phyloP scores from a whole-genome alignment of 2,113 vertebrate species.

The Sinocyclocheilus maitianheensis region DNA sequence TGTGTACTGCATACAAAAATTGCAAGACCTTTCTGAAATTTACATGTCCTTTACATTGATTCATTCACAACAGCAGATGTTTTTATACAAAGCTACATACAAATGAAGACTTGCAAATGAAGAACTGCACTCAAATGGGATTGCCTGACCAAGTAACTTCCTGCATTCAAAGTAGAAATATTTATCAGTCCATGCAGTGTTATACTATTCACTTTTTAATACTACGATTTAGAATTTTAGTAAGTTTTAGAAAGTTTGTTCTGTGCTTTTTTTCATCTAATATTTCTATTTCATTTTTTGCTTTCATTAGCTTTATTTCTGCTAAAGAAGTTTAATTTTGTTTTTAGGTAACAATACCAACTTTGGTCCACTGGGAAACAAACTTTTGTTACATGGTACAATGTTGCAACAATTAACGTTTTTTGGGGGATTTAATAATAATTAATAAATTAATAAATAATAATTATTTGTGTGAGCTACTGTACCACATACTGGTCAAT shows the following conservation, averaged over 20 bases:
- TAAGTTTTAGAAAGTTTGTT: background rate
- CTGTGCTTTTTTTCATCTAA: no score
- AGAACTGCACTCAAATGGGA: background rate
- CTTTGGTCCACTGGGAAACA: background rate
- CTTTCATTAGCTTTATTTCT: background rate
- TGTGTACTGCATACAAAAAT: background rate
- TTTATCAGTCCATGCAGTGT: background rate
- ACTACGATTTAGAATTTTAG: background rate
- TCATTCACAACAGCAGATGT: background rate
- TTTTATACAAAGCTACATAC: background rate
- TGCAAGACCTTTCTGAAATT: background rate
- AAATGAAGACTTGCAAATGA: conserved; percentile 8
- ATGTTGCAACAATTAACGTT: background rate
- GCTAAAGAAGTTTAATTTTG: background rate
- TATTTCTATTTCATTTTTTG: no score
- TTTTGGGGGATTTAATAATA: background rate
- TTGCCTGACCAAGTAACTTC: background rate
- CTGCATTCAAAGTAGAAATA: background rate
- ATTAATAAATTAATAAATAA: background rate
- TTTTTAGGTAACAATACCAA: background rate
- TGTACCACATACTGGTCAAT: background rate
- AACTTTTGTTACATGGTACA: background rate
- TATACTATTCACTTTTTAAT: background rate
- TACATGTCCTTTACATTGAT: background rate
- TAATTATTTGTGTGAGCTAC: background rate